Percentiles rank a stretch among this genome's conserved stretches.
Conservation (phyloP, 1,140 invertebrate species). For the Macrocentrus cingulum region DNA sequence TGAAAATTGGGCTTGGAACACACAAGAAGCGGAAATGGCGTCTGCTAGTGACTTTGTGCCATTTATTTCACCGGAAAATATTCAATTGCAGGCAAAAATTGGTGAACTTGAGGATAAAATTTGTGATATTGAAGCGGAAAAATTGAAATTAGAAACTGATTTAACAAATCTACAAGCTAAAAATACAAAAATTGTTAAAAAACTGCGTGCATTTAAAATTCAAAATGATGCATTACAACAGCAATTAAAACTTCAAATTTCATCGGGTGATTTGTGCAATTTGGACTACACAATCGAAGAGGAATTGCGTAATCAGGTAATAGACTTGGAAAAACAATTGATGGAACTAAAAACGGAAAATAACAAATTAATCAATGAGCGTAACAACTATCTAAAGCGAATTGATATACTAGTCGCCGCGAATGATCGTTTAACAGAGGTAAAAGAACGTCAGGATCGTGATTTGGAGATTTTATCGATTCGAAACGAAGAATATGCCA, state of each 20-base stretch:
- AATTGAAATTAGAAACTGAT: constrained; percentile 59
- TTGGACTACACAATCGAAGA: constrained; percentile 75
- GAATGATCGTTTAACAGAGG: constrained; percentile 75
- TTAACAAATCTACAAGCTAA: constrained; percentile 65
- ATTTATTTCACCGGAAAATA: constrained; percentile 27
- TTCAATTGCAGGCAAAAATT: constrained; percentile 45
- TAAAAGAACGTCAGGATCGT: constrained; percentile 78
- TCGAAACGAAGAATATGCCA: constrained; percentile 66
- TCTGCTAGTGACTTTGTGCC: constrained; percentile 37
- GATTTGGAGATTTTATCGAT: constrained; percentile 67
- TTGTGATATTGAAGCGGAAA: constrained; percentile 58
- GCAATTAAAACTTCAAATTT: constrained; percentile 60
- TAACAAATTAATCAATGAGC: constrained; percentile 66
- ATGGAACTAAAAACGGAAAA: constrained; percentile 62
- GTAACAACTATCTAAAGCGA: constrained; percentile 67
- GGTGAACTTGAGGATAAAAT: constrained; percentile 57
- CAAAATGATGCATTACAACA: constrained; percentile 65
- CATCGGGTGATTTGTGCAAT: constrained; percentile 63
- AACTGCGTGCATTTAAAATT: constrained; percentile 73
- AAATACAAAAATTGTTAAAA: constrained; percentile 71
- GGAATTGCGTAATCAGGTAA: constrained; percentile 70
- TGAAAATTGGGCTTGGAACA: constrained; percentile 59
- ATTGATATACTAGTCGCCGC: constrained; percentile 74
- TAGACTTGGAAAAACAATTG: constrained; percentile 66
- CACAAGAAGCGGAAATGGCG: constrained; percentile 57